Conservation (phyloP, 2,113 vertebrate species). For the Phalacrocorax brasilianus region DNA sequence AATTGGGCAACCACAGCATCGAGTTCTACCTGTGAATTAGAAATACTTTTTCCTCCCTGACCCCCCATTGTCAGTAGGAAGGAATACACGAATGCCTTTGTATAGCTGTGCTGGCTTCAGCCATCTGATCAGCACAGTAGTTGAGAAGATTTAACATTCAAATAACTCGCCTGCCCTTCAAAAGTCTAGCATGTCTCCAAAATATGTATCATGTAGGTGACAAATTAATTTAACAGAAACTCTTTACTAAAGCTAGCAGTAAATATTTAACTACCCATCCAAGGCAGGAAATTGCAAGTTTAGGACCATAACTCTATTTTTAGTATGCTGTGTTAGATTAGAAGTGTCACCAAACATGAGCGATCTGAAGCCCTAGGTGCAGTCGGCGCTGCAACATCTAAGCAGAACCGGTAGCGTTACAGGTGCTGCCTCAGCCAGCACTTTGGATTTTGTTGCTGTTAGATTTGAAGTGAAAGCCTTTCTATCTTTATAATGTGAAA, state of each 20-base stretch:
- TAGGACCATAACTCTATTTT: background rate
- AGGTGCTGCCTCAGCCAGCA: background rate
- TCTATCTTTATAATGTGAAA: background rate
- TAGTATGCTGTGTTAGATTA: background rate
- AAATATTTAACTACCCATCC: background rate
- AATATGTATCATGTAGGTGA: background rate
- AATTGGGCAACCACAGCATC: background rate
- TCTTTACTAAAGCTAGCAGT: background rate
- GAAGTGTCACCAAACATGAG: background rate
- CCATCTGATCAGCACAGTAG: background rate
- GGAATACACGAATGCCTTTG: background rate
- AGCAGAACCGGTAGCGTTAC: background rate
- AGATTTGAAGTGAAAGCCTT: background rate
- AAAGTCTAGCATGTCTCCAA: background rate
- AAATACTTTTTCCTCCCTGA: background rate
- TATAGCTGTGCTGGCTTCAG: background rate
- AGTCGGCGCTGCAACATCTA: background rate
- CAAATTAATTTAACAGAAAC: background rate
- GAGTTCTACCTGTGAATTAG: background rate
- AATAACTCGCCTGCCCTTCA: fast-evolving
- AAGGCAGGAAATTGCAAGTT: background rate
- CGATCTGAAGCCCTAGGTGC: background rate
- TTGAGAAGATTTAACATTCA: background rate
- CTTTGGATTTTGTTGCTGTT: background rate
- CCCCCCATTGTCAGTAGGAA: background rate